Percentiles rank a stretch among this genome's conserved stretches.
phyloP scores from a whole-genome alignment of 2,888 invertebrate genomes.

The Dinocampus coccinellae region DNA sequence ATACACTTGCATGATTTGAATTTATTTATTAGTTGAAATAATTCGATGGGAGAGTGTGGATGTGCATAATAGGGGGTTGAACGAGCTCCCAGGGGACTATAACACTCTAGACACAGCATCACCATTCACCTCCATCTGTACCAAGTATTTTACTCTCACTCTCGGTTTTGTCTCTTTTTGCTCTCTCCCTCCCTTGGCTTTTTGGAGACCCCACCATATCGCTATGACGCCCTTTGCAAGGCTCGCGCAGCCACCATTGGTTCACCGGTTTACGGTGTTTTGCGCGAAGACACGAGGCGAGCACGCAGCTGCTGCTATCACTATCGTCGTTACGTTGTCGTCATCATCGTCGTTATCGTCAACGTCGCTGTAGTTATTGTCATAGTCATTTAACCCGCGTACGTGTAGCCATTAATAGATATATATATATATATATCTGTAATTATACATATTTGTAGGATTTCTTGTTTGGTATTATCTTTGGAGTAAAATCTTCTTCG shows the following conservation, averaged over 20 bases:
- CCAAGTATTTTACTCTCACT: slow-evolving; percentile 30
- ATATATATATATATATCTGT: neutral
- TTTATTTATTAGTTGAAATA: neutral
- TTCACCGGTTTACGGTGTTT: slow-evolving; percentile 59
- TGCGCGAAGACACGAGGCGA: slow-evolving; percentile 56
- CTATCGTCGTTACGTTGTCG: slow-evolving; percentile 45
- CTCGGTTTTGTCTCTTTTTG: slow-evolving; percentile 41
- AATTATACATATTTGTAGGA: neutral
- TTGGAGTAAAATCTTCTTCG: neutral
- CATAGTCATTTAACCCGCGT: neutral
- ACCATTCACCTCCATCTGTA: slow-evolving; percentile 36
- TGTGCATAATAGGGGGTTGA: slow-evolving; percentile 53
- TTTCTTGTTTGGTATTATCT: neutral
- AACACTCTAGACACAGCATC: slow-evolving; percentile 30
- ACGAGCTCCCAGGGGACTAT: slow-evolving; percentile 62
- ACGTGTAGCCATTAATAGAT: neutral
- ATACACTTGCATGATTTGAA: no score
- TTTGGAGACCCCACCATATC: slow-evolving; percentile 20
- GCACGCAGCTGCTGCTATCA: slow-evolving; percentile 54
- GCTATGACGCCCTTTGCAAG: slow-evolving; percentile 41
- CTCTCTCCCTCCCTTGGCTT: slow-evolving; percentile 47
- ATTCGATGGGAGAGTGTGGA: neutral
- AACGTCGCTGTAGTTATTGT: neutral
- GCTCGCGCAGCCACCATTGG: slow-evolving; percentile 63
- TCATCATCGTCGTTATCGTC: slow-evolving; percentile 7